Evolutionary conservation across 1,140 invertebrate genomes (phyloP), one percentile per base, ranked within the genome.

Genomic region (Carposina sasakii): DNA sequence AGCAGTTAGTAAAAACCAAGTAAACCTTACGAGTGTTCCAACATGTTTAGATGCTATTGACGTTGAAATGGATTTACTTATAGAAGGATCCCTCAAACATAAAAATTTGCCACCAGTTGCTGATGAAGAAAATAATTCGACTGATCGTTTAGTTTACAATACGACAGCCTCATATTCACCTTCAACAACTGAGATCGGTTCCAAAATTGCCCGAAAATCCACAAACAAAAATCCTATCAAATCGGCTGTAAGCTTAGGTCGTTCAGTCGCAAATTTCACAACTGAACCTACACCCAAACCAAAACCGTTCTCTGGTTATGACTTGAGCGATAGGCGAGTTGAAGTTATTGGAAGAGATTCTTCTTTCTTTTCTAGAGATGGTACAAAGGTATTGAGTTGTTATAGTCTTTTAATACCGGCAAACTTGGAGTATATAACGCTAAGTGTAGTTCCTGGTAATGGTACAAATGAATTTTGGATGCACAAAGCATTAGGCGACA

Each of bases 241-340:
- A n/a, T n/a, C n/a, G n/a, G n/a, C n/a, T n/a, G n/a, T n/a, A n/a
- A n/a, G n/a, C n/a, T n/a, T n/a, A n/a, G n/a, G n/a, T n/a, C n/a
- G n/a, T n/a, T n/a, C n/a, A n/a, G n/a, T n/a, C n/a, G n/a, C n/a
- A n/a, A n/a, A 3, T 28, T 28, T 28, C 24, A 12, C 53, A 13
- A 15, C 50, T 17, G 17, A 48, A n/a, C 41, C 33, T 1, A 43
- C 43, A n/a, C n/a, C n/a, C n/a, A n/a, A n/a, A n/a, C n/a, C n/a
- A 26, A 77, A 79, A 53, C 58, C 67, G 31, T 83, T 84, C 60
- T 55, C 54, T 17, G 78, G 77, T 9, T 85, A 84, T 53, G 71
- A 88, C 63, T 72, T 88, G 16, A 81, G 85, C 8, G 71, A 76
- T 17, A 62, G 76, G 49, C 78, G 87, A 44, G 71, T 88, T 20